Base-by-base conservation (phyloP, 53 echinoderm and acorn worm genomes). In the Patiria pectinifera region DNA sequence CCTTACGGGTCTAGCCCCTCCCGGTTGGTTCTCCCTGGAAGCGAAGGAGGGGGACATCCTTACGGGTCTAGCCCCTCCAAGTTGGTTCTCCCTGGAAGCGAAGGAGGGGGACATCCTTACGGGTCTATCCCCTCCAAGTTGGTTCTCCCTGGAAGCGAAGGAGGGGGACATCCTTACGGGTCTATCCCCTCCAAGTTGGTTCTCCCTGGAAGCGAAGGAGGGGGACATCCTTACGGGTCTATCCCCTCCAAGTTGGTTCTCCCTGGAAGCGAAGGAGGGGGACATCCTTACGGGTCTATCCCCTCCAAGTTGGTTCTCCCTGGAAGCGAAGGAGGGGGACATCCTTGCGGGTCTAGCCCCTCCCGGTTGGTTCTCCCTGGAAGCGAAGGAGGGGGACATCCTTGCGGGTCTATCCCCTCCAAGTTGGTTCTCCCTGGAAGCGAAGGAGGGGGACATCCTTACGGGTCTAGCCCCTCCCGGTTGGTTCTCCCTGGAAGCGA, bases 211-310 rank as follows among this genome's bases (percentile, higher is more conserved):
- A 35, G 35, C 19, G 6, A 21, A 5, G 80, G 80, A 80, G 48
- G 80, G 80, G 80, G 80, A 80, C 80, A 80, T 80, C 80, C 80
- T 80, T 13, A 48, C 80, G 80, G 80, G 80, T 80, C 80, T 48
- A 80, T 49, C 80, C 80, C 80, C 80, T 80, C 80, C 80, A 16
- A 13, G 80, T 4, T 46, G 46, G 48, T 53, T 21, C 44, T 48
- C 6, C 48, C 48, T 80, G 48, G 80, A 80, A 48, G 80, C 14
- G 16, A 21, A 0, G 48, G 80, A 80, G 49, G 80, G 80, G 80
- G 80, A 80, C 80, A 80, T 80, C 80, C 80, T 80, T 13, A 48
- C 80, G 80, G 80, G 80, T 80, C 80, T 80, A 80, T 49, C 80
- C 80, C 80, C 80, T 80, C 80, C 80, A 16, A 13, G 80, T 4